Evolutionary conservation across 1,140 invertebrate genomes (phyloP), one percentile per base, ranked within the genome.

Genomic region (Drosophila pectinifera): DNA sequence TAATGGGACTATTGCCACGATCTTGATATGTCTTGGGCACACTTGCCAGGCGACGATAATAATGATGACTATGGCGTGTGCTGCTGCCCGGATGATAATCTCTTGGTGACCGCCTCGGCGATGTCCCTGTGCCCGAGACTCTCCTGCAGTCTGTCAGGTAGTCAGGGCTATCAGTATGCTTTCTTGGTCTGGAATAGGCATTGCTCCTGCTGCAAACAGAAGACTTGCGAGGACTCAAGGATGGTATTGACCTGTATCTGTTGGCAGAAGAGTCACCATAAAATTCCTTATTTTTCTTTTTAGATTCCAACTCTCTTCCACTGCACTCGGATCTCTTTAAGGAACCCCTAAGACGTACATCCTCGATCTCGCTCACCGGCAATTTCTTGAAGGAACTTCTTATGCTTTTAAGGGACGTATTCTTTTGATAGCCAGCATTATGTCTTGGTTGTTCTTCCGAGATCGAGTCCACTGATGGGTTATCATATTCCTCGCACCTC

Each of bases 1-100:
- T 59, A 39, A 86, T 86, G 36, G 82, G 82, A 51, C 83, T 88
- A 51, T 73, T 79, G 22, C 54, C 82, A 31, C 84, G 74, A 76
- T 86, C 79, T 49, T 72, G 74, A 76, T 69, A 86, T 13, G 31
- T 73, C 48, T 69, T 86, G 3, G 39, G n/a, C n/a, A 28, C 61
- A 26, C 43, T 41, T 13, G 13, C 26, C n/a, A 22, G 64, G 24
- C 24, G 48, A 46, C 31, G 49, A 56, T 46, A 45, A 46, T 70
- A 64, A 53, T 18, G 34, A 55, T 38, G 48, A 46, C 16, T 53
- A 56, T 46, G 49, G 51, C 74, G 38, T 36, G 22, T 34, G 34
- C 61, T 45, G 58, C 48, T 22, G 20, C 39, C n/a, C 16, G 26
- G 13, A 36, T 48, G 34, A 72, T 70, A 46, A 70, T 72, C 51